Base-by-base conservation (phyloP, 2,797 vertebrate species). In the Busarellus nigricollis region DNA sequence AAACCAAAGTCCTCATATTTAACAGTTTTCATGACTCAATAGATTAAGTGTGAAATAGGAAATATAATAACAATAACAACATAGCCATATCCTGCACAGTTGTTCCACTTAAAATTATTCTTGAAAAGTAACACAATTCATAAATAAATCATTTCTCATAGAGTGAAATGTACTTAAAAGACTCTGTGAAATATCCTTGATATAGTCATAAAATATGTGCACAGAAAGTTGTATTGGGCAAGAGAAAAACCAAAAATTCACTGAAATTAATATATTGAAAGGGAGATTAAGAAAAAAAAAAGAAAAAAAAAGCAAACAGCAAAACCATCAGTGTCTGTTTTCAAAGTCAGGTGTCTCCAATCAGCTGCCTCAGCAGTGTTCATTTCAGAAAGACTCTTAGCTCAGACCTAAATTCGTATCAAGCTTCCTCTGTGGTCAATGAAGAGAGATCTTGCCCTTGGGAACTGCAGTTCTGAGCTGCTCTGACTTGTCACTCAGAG, bases 41-140 rank as follows among this genome's bases (percentile, higher is more conserved):
- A 95, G 89, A 97, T 96, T 97, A 96, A 92, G 96, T 97, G 96
- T 95, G 95, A 95, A 95, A 87, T 94, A 92, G 93, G 95, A 96
- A 96, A 95, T 96, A 96, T 91, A 95, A 90, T 94, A 96, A 92
- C 80, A 95, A 92, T 93, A 96, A 90, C 66, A 96, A 79, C 44
- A 45, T 87, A 65, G 73, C 83, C 62, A 93, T 96, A 95, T 95
- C 93, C 93, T 94, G 87, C 70, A 82, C 70, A 80, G 89, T 97
- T 96, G 66, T 96, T 95, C 80, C 74, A 80, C 71, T 92, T 89
- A 92, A 94, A 97, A 94, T 92, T 80, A 87, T 87, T 92, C 73
- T 94, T 94, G 95, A 95, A 95, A 96, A 93, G 63, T 93, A 77
- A 92, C 87, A 91, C 58, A 96, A 96, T 95, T 95, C 63, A 80